phyloP scores from a whole-genome alignment of 2,113 vertebrate genomes.

The Taurulus bubalis region DNA sequence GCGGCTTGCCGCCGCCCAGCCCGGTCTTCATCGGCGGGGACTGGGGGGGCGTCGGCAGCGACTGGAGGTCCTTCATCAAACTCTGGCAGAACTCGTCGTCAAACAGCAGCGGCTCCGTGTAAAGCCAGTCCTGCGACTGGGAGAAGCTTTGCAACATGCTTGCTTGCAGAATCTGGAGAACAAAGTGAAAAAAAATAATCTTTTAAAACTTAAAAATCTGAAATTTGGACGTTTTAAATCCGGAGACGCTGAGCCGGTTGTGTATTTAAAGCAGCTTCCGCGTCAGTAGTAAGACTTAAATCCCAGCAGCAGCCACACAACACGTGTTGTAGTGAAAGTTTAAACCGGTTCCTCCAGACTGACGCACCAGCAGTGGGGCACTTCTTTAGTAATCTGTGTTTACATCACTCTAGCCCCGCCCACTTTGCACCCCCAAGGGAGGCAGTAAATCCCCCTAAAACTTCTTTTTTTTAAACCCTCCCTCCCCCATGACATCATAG shows the following conservation, averaged over 20 bases:
- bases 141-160: constrained; percentile 82
- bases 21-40: constrained; percentile 79
- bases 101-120: constrained; percentile 83
- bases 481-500: constrained; percentile 62
- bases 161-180: constrained; percentile 53
- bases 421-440: background rate
- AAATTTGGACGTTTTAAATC: constrained; percentile 35
- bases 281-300: constrained; percentile 38
- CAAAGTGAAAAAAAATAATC: background rate
- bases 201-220: background rate
- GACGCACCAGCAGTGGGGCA: background rate
- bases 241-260: too few relatives aligned
- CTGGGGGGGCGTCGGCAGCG: constrained; percentile 81
- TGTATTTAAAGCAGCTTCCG: constrained; percentile 20
- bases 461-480: background rate
- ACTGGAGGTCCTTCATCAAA: constrained; percentile 83
- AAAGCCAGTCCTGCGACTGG: constrained; percentile 82
- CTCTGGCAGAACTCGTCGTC: constrained; percentile 83
- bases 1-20: constrained; percentile 49
- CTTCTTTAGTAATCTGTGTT: constrained; percentile 68
- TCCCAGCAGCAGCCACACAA: constrained; percentile 22
- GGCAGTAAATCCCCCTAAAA: constrained; percentile 16
- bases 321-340: constrained; percentile 54
- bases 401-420: constrained; percentile 61
- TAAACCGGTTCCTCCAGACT: constrained; percentile 45